Base-by-base conservation (phyloP, 2,797 vertebrate genomes). In the Phataginus tricuspis region DNA sequence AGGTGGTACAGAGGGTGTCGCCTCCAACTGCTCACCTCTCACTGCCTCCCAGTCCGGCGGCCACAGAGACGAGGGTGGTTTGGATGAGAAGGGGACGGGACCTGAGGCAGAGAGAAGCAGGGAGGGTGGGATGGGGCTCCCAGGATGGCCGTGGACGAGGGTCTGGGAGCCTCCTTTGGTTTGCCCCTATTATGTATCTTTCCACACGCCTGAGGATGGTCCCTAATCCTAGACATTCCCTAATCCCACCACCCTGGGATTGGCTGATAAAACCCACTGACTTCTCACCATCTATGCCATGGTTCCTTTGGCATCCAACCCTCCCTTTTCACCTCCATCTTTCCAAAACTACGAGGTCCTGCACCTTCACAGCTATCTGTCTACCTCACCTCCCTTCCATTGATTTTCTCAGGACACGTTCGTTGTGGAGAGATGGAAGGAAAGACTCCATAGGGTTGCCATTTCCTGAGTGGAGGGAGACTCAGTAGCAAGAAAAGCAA, bases 81-180 rank as follows among this genome's bases (percentile, higher is more conserved):
- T 69, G 53, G 45, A 13, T 34, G 69, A 57, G n/a, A 69, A 6
- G 14, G 29, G 10, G 45, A 34, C 4, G 49, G 31, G 39, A 8
- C 14, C 37, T 3, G 16, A 45, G 31, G 59, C 9, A 9, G 64
- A 75, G 34, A 68, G 80, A 79, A 37, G 55, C 10, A 25, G 14
- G 15, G 57, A 86, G 3, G 5, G 6, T 1, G 16, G 11, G 4
- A 1, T 2, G 3, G 18, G 18, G 25, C 9, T 18, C 2, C 10
- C 45, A 11, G 1, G 2, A 1, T 2, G 16, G n/a, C 12, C 3
- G 2, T 11, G n/a, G 74, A 4, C 4, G 12, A 4, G 12, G 37
- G 49, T 2, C 34, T 59, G 69, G 6, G 11, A 11, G 9, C 9
- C 7, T 61, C 69, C 55, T 75, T 39, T n/a, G 34, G 10, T 31